A percentile compares a stretch with the other conserved stretches of the same genome.
These are phyloP conservation scores for Sesamia nonagrioides DNA, from an alignment of 1,140 invertebrate species.

Conservation along the genomic window DNA sequence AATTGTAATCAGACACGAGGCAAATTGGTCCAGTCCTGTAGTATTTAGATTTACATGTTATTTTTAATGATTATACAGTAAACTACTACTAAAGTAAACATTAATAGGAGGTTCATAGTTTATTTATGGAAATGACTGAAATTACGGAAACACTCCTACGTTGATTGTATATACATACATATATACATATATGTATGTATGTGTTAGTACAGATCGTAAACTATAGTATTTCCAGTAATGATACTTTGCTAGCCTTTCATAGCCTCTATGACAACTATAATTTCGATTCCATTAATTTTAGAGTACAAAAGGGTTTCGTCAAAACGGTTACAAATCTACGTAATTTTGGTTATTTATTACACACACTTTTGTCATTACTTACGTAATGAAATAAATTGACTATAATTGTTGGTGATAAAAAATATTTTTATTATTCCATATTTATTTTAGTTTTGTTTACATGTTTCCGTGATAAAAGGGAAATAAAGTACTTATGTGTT, in stretches of 20 bases:
- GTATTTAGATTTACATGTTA: too few species aligned
- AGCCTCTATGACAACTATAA: conserved; percentile 22
- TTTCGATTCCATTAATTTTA: conserved; percentile 21
- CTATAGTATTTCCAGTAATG: conserved; percentile 18
- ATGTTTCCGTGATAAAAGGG: neutral
- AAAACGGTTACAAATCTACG: neutral
- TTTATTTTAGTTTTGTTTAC: neutral
- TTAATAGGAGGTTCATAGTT: too few species aligned
- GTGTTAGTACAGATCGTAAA: neutral
- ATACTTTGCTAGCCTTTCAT: conserved; percentile 19
- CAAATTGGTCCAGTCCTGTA: too few species aligned
- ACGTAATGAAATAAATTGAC: neutral
- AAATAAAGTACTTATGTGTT: neutral
- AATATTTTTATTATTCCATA: neutral
- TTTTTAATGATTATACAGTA: too few species aligned
- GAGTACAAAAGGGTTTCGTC: conserved; percentile 2
- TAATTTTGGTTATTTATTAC: conserved; percentile 20
- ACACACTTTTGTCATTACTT: neutral
- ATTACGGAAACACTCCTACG: too few species aligned
- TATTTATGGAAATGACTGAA: too few species aligned
- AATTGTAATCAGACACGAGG: too few species aligned
- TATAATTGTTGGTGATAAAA: neutral
- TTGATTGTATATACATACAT: too few species aligned
- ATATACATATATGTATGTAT: too few species aligned
- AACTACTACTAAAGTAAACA: too few species aligned